These are phyloP conservation scores for Eolophus roseicapilla DNA, from an alignment of 2,113 vertebrate species.

Conservation along the genomic window DNA sequence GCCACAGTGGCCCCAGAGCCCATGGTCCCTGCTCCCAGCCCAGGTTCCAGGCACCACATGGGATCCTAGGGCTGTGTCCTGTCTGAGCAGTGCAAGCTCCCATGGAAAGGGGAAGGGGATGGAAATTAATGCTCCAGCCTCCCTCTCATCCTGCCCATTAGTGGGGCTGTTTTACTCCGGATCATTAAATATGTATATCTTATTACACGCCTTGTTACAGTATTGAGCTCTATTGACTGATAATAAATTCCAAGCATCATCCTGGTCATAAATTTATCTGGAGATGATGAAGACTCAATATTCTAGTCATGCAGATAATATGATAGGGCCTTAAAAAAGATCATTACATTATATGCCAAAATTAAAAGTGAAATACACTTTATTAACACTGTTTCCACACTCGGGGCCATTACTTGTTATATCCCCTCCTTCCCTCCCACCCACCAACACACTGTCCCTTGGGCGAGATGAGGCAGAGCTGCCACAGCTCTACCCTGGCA, in stretches of 20 bases:
- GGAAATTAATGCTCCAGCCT: slow-evolving; percentile 66
- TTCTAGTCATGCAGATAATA: slow-evolving; percentile 89
- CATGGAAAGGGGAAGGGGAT: slow-evolving; percentile 6
- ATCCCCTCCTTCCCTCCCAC: slow-evolving; percentile 11
- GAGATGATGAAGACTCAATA: slow-evolving; percentile 90
- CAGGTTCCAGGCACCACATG: rapidly evolving
- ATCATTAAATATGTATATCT: slow-evolving; percentile 99
- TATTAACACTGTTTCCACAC: slow-evolving; percentile 79
- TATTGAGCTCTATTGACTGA: slow-evolving; percentile 91
- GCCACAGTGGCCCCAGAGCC: background rate
- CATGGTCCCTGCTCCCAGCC: background rate
- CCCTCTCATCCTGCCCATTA: slow-evolving; percentile 72
- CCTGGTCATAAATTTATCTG: slow-evolving; percentile 85
- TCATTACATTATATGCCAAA: slow-evolving; percentile 89
- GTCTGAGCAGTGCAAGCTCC: background rate
- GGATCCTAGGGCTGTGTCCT: background rate
- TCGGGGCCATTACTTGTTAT: slow-evolving; percentile 69
- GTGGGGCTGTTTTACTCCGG: slow-evolving; percentile 86
- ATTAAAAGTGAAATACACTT: slow-evolving; percentile 88
- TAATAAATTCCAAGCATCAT: slow-evolving; percentile 91
- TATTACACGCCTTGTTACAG: slow-evolving; percentile 90
- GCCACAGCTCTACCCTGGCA: background rate
- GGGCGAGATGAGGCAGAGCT: background rate
- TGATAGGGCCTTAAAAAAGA: slow-evolving; percentile 86
- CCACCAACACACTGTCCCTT: background rate